Percentiles rank a stretch among this genome's conserved stretches.
Evolutionary conservation across 2,797 vertebrate species (phyloP).

Genomic region (Crocodylus rhombifer): DNA sequence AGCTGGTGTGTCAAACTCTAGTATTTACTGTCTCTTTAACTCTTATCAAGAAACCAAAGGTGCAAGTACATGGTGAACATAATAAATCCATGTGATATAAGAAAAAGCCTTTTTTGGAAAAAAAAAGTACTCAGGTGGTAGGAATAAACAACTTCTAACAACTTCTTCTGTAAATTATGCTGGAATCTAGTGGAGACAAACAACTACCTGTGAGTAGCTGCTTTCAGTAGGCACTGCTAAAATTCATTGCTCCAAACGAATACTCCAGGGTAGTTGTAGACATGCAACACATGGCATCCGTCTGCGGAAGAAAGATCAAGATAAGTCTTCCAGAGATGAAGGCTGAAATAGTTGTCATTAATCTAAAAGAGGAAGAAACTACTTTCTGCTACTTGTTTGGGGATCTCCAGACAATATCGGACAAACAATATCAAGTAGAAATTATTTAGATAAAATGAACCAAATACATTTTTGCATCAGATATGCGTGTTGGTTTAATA

Average conservation of each 20-base stretch:
- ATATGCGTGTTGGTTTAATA: too few species aligned
- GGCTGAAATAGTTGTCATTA: too few species aligned
- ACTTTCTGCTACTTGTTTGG: accelerated
- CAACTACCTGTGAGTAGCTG: too few species aligned
- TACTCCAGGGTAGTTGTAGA: too few species aligned
- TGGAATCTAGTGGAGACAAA: too few species aligned
- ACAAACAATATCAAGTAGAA: accelerated
- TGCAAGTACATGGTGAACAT: accelerated
- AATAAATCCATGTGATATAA: neutral
- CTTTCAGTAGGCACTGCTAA: too few species aligned
- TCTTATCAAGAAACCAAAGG: neutral
- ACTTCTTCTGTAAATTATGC: too few species aligned
- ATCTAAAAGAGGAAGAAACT: neutral
- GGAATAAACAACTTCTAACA: neutral
- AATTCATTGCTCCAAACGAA: too few species aligned
- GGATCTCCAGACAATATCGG: too few species aligned
- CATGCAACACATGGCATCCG: too few species aligned
- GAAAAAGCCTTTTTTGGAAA: neutral
- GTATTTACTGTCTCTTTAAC: neutral
- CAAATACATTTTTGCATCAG: neutral
- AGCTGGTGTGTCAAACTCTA: neutral
- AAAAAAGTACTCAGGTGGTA: neutral
- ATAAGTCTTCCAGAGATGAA: neutral
- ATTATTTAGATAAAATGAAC: accelerated
- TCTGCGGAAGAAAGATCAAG: too few species aligned